Conservation (phyloP, 2,888 invertebrate genomes). For the Acanthacorydalis orientalis region DNA sequence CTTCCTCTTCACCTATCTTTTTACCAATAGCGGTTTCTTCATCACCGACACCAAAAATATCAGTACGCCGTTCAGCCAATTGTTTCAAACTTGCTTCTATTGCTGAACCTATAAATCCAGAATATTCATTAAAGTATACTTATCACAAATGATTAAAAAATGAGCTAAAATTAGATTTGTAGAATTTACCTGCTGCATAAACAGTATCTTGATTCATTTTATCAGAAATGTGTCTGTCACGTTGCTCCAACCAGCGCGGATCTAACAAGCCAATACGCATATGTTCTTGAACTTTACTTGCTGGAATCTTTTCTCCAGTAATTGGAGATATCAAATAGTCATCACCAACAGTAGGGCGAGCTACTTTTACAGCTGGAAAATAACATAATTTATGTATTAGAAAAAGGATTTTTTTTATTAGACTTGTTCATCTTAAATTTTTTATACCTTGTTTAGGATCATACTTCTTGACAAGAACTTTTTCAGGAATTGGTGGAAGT, state of each 20-base stretch:
- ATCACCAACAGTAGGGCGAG: conserved; percentile 51
- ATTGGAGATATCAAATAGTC: conserved; percentile 95
- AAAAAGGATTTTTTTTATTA: background rate
- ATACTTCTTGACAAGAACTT: conserved; percentile 92
- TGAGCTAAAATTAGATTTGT: background rate
- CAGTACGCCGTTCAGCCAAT: conserved; percentile 95
- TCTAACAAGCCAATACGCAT: conserved; percentile 92
- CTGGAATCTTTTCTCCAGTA: conserved; percentile 94
- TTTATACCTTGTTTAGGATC: conserved; percentile 70
- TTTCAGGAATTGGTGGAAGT: conserved; percentile 74
- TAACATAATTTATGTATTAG: background rate
- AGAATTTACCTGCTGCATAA: conserved; percentile 40
- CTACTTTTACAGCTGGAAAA: conserved; percentile 30
- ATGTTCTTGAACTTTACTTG: conserved; percentile 94
- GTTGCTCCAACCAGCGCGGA: conserved; percentile 94
- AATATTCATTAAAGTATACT: conserved; percentile 17
- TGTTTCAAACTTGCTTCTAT: conserved; percentile 91
- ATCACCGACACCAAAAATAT: conserved; percentile 98
- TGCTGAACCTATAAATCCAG: conserved; percentile 44
- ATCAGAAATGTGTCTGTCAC: conserved; percentile 86
- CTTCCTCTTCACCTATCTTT: conserved; percentile 83
- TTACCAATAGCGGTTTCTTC: conserved; percentile 99
- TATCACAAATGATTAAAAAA: conserved; percentile 1
- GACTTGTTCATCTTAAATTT: background rate
- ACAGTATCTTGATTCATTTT: conserved; percentile 83